These are phyloP conservation scores for Merops nubicus DNA, from an alignment of 2,113 vertebrate species.

Conservation along the genomic window DNA sequence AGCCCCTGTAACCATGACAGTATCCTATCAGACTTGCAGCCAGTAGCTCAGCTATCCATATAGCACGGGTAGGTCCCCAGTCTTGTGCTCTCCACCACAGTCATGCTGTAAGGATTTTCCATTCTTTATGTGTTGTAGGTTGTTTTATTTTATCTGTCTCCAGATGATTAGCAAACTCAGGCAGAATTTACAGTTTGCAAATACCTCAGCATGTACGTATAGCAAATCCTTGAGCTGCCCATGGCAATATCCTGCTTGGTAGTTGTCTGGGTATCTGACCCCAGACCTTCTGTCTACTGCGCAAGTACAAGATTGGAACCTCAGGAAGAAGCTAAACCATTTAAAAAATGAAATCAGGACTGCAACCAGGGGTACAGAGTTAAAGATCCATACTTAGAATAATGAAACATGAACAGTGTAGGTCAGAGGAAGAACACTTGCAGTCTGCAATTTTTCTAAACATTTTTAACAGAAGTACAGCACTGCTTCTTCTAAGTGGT, in stretches of 20 bases:
- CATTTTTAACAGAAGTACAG: not conserved
- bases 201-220: not conserved
- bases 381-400: not conserved
- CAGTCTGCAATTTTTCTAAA: not conserved
- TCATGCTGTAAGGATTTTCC: not conserved
- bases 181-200: not conserved
- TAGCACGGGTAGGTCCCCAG: accelerated
- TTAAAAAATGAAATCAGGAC: not conserved
- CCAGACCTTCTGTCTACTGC: not conserved
- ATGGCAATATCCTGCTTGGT: not conserved
- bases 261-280: not conserved
- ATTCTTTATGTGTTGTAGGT: not conserved
- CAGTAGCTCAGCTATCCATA: not conserved
- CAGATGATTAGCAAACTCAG: not conserved
- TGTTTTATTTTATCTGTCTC: not conserved
- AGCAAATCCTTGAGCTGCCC: not conserved
- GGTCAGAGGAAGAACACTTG: not conserved
- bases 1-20: too few species aligned
- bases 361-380: not conserved
- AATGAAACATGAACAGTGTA: accelerated
- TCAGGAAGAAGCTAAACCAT: not conserved
- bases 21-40: not conserved
- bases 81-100: not conserved
- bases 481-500: not conserved
- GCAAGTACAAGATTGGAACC: not conserved